Evolutionary conservation across 2,797 vertebrate species (phyloP), one percentile per base, ranked within the genome.

Genomic region (Nasua narica): DNA sequence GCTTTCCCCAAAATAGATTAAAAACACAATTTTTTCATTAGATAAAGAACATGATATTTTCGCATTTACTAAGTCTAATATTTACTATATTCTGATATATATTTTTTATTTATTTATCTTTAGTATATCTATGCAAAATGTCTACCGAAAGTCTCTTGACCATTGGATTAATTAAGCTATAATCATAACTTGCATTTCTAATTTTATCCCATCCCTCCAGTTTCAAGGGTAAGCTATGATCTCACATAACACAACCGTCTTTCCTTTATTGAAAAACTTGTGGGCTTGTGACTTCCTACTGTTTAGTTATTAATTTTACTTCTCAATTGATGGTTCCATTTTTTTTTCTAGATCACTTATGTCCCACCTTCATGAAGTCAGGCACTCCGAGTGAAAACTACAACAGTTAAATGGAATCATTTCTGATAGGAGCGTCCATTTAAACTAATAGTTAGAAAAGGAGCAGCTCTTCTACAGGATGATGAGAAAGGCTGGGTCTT

Each of bases 261-360:
- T 72, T 85, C 27, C 7, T 96, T 76, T 95, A 50, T 62, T 77
- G 90, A 37, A 35, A 67, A 67, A 11, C 65, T 21, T 35, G 65
- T 35, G 65, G 32, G 7, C 32, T 86, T 91, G 27, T 62, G 13
- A 50, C 35, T 91, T 94, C 89, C 50, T 92, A 81, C n/a, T 93
- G 8, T 74, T 93, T 43, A 37, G 48, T 56, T 97, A 89, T 67
- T 84, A 32, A 69, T 96, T 82, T 91, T 83, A 87, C 94, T 89
- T 95, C 91, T 94, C 84, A 91, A 76, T 48, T 69, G 46, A 69
- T 87, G 46, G 8, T 27, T 93, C 93, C 14, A 29, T 67, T 83
- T 25, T 19, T 76, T 70, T 43, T 46, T 79, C 65, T 81, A 81
- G 29, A 93, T 65, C 40, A 40, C 40, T 65, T 18, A 0, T 87